A percentile compares a stretch with the other conserved stretches of the same genome.
Conservation (phyloP, 2,888 invertebrate species). For the Platyscelio sp. region DNA sequence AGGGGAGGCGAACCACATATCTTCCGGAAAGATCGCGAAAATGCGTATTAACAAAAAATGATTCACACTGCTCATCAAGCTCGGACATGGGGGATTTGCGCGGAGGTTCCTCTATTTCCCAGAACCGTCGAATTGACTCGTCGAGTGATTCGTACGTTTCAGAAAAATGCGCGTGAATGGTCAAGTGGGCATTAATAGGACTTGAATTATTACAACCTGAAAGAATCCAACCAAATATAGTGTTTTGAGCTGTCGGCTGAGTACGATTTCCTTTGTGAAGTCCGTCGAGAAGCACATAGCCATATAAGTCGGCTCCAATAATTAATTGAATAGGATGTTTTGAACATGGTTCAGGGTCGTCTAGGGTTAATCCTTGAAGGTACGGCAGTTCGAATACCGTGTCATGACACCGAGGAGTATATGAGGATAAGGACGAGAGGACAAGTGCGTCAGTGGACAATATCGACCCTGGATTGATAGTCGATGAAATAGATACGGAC, state of each 20-base stretch:
- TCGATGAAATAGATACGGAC: neutral
- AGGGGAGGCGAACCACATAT: neutral
- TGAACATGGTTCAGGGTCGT: neutral
- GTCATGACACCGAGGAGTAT: neutral
- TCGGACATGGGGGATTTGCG: too few relatives aligned
- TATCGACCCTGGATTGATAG: too few relatives aligned
- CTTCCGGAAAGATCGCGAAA: neutral
- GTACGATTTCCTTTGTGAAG: neutral
- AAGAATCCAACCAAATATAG: constrained; percentile 33
- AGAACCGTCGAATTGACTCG: neutral
- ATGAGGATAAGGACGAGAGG: neutral
- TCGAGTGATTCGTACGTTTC: neutral
- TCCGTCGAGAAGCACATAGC: neutral
- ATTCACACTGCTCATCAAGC: neutral
- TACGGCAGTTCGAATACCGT: neutral
- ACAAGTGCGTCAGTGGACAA: neutral
- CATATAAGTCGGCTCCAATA: constrained; percentile 28
- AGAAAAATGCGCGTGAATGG: neutral
- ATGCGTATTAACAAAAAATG: neutral
- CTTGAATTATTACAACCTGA: neutral
- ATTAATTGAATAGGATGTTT: neutral
- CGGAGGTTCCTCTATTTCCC: too few relatives aligned
- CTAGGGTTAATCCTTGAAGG: neutral
- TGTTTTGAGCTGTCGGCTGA: constrained; percentile 24
- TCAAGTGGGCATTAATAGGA: neutral